These are phyloP conservation scores for Platysternon megacephalum DNA, from an alignment of 2,113 vertebrate genomes.

Conservation along the genomic window DNA sequence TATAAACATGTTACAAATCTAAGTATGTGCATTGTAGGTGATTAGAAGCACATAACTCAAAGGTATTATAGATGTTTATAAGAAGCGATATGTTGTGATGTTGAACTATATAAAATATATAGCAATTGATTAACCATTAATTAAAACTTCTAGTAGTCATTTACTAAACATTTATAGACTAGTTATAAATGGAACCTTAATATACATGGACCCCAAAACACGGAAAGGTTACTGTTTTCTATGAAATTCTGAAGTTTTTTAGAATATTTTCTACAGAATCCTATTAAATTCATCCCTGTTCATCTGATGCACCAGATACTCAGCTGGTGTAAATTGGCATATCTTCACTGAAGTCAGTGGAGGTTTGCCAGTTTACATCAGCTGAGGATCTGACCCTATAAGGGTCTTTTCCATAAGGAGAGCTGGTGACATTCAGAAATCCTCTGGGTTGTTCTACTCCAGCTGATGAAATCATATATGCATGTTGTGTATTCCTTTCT, in stretches of 20 bases:
- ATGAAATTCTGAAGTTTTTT: not conserved
- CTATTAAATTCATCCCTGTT: not conserved
- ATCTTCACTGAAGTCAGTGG: not conserved
- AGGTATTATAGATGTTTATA: conserved; percentile 1
- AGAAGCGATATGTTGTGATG: not conserved
- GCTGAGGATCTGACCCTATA: not conserved
- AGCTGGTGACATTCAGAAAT: not conserved
- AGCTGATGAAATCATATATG: not conserved
- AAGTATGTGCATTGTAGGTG: not conserved
- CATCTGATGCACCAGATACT: fast-evolving
- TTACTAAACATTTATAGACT: not conserved
- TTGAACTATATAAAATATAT: not conserved
- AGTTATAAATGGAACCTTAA: not conserved
- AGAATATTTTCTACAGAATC: not conserved
- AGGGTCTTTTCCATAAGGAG: not conserved
- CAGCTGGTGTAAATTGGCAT: not conserved
- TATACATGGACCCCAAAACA: not conserved
- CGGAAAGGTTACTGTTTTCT: not conserved
- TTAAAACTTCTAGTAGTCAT: not conserved
- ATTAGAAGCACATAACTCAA: conserved; percentile 25
- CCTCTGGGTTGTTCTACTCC: not conserved
- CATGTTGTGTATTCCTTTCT: not conserved
- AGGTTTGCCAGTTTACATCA: not conserved
- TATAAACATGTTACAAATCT: conserved; percentile 37
- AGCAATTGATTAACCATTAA: not conserved